Conservation (phyloP, 2,113 vertebrate genomes). For the Mystacornis crossleyi region DNA sequence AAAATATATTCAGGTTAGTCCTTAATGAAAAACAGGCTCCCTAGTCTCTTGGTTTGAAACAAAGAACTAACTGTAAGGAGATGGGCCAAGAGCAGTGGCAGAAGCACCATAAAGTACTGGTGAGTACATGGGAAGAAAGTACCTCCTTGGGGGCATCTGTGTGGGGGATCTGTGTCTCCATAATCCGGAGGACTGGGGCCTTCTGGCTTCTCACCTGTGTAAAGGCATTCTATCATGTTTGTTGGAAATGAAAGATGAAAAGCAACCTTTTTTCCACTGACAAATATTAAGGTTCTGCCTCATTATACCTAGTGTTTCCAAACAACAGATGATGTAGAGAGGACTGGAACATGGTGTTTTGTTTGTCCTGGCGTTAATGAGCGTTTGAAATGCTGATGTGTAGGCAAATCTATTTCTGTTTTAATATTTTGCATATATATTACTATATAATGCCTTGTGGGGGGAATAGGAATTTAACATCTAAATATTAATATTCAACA, state of each 20-base stretch:
- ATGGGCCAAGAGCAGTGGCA: neutral
- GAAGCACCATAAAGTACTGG: neutral
- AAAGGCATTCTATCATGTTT: neutral
- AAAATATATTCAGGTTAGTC: neutral
- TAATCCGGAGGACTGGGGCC: neutral
- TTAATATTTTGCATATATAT: constrained; percentile 69
- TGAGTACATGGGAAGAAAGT: neutral
- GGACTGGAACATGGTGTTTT: constrained; percentile 10
- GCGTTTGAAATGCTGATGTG: constrained; percentile 49
- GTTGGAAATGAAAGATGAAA: neutral
- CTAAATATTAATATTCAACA: constrained; percentile 59
- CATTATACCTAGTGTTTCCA: constrained; percentile 13
- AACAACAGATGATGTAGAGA: constrained; percentile 52
- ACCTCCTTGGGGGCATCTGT: neutral
- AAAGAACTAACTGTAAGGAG: neutral
- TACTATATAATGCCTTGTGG: constrained; percentile 42
- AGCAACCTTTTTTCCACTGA: neutral
- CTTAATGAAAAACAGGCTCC: neutral
- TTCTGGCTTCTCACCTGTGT: neutral
- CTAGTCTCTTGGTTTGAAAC: neutral
- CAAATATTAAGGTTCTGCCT: constrained; percentile 20
- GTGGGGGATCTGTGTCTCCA: neutral
- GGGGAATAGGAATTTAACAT: constrained; percentile 26
- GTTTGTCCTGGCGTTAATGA: constrained; percentile 41
- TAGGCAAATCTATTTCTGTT: constrained; percentile 56